Evolutionary conservation across 1,140 invertebrate genomes (phyloP), one percentile per base, ranked within the genome.

Genomic region (Chironomus striatipennis): DNA sequence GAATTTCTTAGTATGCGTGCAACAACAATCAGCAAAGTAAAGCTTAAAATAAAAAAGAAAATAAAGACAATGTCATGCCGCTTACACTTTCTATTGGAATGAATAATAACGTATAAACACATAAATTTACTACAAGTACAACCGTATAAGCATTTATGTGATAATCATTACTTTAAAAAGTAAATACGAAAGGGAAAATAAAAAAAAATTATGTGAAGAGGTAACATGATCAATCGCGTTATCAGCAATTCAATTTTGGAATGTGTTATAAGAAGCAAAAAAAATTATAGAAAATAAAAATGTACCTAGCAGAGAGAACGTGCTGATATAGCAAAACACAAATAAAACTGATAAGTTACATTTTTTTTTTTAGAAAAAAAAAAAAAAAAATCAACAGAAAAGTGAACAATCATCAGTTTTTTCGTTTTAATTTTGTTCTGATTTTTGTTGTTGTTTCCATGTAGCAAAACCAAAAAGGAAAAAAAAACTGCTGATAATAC

Each of bases 271-370:
- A 21, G 20, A 70, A 70, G 65, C 17, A 70, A 21, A 70, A 70
- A 20, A 70, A 70, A 70, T n/a, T 57, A n/a, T 57, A 57, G 12
- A 34, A 34, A 34, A 34, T 34, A 34, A 34, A 34, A 34, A 57
- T 57, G n/a, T 57, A 57, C 47, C 9, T 34, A 57, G 4, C 47
- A 57, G 18, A 70, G 17, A 70, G 20, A 70, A 70, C 65, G 20
- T 70, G 65, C 65, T 70, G 65, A 70, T 70, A 70, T 70, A 70
- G 65, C 47, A 57, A 57, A 57, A 70, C 65, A 70, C 65, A 70
- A 70, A 70, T 20, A 70, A 70, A 70, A 21, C 65, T 70, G 65
- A 70, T 70, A 70, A 70, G 17, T 18, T 70, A 18, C 17, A 70
- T 20, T 20, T 70, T 70, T 70, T 21, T 20, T n/a, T n/a, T n/a